These are phyloP conservation scores for Conops quadrifasciatus DNA, from an alignment of 2,888 invertebrate species.

Conservation along the genomic window DNA sequence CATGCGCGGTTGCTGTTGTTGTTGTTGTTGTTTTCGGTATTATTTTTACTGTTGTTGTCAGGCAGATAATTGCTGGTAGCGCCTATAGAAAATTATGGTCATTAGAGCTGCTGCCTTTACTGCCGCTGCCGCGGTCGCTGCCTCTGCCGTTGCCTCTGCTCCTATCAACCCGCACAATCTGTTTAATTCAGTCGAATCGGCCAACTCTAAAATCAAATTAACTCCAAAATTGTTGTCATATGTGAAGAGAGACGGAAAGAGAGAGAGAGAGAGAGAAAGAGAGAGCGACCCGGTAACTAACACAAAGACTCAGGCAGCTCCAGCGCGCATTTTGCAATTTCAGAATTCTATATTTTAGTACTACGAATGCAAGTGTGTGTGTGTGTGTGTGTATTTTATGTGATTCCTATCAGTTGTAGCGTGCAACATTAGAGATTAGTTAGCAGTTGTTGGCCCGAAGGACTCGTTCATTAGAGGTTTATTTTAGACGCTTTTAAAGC, in stretches of 20 bases:
- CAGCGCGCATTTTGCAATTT: not conserved
- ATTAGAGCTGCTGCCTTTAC: no score
- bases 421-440: not conserved
- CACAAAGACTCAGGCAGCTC: not conserved
- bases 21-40: not conserved
- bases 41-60: not conserved
- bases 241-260: not conserved
- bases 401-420: no score
- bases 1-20: conserved; percentile 7
- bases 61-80: not conserved
- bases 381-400: not conserved
- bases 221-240: no score
- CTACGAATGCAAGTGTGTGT: not conserved
- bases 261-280: not conserved
- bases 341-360: not conserved
- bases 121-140: no score
- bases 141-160: no score
- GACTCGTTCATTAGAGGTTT: not conserved
- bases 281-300: not conserved
- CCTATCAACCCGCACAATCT: no score
- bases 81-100: no score
- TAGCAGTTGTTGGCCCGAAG: not conserved
- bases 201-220: no score
- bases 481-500: not conserved
- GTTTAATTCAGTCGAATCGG: no score